phyloP scores from a whole-genome alignment of 1,140 invertebrate species.

The Psilanteris sp. region DNA sequence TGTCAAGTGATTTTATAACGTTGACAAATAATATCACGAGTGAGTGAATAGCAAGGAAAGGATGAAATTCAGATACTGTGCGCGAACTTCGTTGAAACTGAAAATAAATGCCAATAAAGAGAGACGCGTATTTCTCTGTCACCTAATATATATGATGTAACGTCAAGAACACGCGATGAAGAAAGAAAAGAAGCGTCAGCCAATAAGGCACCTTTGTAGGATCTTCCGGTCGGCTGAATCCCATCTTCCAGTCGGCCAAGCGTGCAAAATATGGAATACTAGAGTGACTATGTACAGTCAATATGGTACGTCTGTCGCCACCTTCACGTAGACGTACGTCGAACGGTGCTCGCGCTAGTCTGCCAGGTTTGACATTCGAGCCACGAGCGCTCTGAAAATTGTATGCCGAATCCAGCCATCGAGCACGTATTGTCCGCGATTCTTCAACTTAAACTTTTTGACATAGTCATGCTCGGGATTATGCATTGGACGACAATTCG shows the following conservation, averaged over 20 bases:
- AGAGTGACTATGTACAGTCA: slow-evolving; percentile 66
- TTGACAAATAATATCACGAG: slow-evolving; percentile 43
- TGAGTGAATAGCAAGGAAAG: slow-evolving; percentile 20
- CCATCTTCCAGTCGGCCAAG: slow-evolving; percentile 71
- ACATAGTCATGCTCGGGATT: slow-evolving; percentile 24
- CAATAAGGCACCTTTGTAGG: slow-evolving; percentile 75
- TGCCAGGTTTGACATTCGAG: slow-evolving; percentile 62
- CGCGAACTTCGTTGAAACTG: slow-evolving; percentile 6
- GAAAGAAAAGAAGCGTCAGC: slow-evolving; percentile 67
- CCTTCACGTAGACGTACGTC: slow-evolving; percentile 25
- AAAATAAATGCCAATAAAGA: slow-evolving; percentile 59
- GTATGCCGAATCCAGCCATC: slow-evolving; percentile 53
- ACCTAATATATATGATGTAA: slow-evolving; percentile 47
- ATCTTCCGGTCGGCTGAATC: slow-evolving; percentile 68
- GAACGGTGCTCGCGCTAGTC: slow-evolving; percentile 19
- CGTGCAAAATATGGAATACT: slow-evolving; percentile 75
- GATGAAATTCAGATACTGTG: slow-evolving; percentile 33
- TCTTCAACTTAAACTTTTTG: slow-evolving; percentile 44
- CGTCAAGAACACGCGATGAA: slow-evolving; percentile 39
- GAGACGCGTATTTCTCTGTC: slow-evolving; percentile 47
- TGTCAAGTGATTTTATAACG: slow-evolving; percentile 45
- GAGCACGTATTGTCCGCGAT: slow-evolving; percentile 53
- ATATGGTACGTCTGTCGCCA: slow-evolving; percentile 60
- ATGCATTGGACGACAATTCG: slow-evolving; percentile 20
- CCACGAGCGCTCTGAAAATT: slow-evolving; percentile 63